phyloP scores from a whole-genome alignment of 1,140 invertebrate genomes.

The Bombus superbus region DNA sequence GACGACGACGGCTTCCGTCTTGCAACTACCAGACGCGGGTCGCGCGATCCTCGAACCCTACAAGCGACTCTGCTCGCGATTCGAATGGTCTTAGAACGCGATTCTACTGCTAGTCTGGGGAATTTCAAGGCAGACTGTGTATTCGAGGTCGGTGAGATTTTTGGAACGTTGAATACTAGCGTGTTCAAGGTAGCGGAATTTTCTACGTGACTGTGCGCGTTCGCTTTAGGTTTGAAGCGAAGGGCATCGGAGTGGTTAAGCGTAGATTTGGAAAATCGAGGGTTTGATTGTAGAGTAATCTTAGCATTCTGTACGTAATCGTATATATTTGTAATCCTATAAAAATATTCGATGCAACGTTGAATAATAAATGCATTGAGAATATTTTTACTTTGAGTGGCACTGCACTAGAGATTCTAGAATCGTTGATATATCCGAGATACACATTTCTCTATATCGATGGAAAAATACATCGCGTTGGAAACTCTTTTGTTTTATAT shows the following conservation, averaged over 20 bases:
- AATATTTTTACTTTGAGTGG: no score
- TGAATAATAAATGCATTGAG: no score
- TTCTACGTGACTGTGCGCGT: not conserved
- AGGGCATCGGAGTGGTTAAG: not conserved
- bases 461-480: no score
- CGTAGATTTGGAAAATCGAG: not conserved
- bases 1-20: slow-evolving; percentile 52
- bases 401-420: no score
- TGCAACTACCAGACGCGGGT: slow-evolving; percentile 31
- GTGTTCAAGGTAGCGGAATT: not conserved
- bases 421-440: no score
- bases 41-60: slow-evolving; percentile 12
- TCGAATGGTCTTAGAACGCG: not conserved
- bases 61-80: not conserved
- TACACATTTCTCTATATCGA: no score
- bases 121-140: not conserved
- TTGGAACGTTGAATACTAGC: not conserved
- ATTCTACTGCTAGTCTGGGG: not conserved
- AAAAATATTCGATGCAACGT: no score
- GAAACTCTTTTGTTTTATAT: no score
- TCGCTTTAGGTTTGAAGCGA: no score
- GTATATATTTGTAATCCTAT: not conserved
- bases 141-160: not conserved
- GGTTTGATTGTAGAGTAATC: not conserved
- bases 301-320: not conserved